Base-by-base conservation (phyloP, 2,113 vertebrate genomes). In the Talpa occidentalis region DNA sequence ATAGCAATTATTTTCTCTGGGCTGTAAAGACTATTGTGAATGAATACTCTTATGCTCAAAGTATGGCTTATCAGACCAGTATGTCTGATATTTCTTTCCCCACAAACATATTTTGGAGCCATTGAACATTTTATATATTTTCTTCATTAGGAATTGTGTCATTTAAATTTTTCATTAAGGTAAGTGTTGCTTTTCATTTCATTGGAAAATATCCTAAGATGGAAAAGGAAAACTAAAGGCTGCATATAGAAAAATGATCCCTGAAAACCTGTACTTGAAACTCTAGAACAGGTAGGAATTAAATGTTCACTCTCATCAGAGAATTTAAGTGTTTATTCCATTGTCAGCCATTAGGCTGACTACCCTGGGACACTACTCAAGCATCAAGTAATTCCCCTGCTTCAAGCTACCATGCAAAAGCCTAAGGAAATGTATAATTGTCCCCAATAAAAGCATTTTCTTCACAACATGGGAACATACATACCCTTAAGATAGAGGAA, bases 181-280 rank as follows among this genome's bases (percentile, higher is more conserved):
- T 47, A 52, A 86, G 42, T 69, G 17, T 52, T 66, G 64, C 54
- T 62, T 73, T 89, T 87, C 35, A 37, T n/a, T 82, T 90, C 42
- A 64, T 66, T 82, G 72, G 32, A 47, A 2, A 86, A 47, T 80
- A 40, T 2, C 24, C 28, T 81, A 70, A 81, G 49, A 35, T 67
- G 4, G 4, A 67, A 59, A 81, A 56, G 54, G n/a, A 78, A 22
- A 82, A 56, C 26, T 26, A 69, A 82, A 56, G 42, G 24, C 6
- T 47, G 10, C 24, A 3, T 81, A 15, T 37, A 49, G 4, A 83
- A 73, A 54, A 83, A 44, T 42, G 22, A 76, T 66, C 17, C 10
- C n/a, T 67, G 62, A 73, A 82, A 47, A 69, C 30, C 15, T 44
- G 40, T 17, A 81, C 90, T 70, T 94, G 74, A 86, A 90, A 44